A percentile compares a stretch with the other conserved stretches of the same genome.
Conservation (phyloP, 2,113 vertebrate species). For the Cygnus atratus region DNA sequence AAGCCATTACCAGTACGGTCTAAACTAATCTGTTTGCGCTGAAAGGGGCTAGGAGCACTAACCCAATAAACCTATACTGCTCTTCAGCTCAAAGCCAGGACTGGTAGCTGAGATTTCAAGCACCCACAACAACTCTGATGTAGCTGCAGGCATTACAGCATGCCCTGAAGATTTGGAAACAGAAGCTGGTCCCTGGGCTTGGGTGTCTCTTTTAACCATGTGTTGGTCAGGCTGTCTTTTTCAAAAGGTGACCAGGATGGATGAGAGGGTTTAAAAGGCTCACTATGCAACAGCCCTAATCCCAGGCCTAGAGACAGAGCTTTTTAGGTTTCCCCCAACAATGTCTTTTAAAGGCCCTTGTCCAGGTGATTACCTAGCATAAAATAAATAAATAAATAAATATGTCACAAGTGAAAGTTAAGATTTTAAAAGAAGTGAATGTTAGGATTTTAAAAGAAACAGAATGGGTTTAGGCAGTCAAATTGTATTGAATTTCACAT, state of each 20-base stretch:
- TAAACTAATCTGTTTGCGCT: not conserved
- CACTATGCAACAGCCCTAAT: not conserved
- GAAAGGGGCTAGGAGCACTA: not conserved
- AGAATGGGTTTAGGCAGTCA: not conserved
- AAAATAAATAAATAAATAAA: not conserved
- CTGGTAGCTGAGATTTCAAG: not conserved
- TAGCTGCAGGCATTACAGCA: not conserved
- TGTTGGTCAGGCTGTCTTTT: not conserved
- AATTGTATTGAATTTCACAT: not conserved
- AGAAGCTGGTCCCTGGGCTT: not conserved
- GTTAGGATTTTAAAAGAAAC: not conserved
- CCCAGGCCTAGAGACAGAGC: not conserved
- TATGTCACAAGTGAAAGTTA: not conserved
- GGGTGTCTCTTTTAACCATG: not conserved
- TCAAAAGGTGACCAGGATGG: not conserved
- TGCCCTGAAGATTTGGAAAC: not conserved
- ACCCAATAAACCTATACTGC: not conserved
- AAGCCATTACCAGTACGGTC: not conserved
- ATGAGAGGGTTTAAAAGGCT: not conserved
- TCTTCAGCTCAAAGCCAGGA: not conserved
- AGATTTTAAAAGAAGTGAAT: not conserved
- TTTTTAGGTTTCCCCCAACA: not conserved
- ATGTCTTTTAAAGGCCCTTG: not conserved
- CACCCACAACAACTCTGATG: rapidly evolving
- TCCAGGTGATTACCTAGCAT: not conserved